These are phyloP conservation scores for Lysiphlebus fabarum DNA, from an alignment of 1,140 invertebrate genomes.

Conservation along the genomic window DNA sequence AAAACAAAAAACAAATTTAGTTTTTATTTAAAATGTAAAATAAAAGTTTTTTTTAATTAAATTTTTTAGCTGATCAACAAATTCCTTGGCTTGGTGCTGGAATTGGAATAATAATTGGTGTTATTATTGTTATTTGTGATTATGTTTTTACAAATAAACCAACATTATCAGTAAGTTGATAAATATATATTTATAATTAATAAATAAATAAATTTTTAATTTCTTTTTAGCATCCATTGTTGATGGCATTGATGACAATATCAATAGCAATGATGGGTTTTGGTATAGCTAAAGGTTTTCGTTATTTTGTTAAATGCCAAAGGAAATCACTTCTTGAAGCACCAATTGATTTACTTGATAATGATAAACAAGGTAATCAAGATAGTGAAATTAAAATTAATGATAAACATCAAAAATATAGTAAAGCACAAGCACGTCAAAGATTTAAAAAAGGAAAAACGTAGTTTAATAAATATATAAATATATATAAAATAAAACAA, in stretches of 20 bases:
- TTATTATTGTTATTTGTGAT: constrained; percentile 68
- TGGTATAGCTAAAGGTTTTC: constrained; percentile 55
- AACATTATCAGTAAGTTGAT: constrained; percentile 61
- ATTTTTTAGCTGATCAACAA: constrained; percentile 63
- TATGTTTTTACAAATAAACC: constrained; percentile 66
- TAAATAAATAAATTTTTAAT: constrained; percentile 20
- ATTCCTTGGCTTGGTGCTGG: constrained; percentile 74
- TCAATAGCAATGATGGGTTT: constrained; percentile 62
- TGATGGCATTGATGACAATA: constrained; percentile 61
- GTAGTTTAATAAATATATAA: too few species aligned
- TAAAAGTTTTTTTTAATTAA: too few species aligned
- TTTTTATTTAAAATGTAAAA: too few species aligned
- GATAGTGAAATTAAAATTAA: constrained; percentile 34
- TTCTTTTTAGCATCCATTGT: constrained; percentile 58
- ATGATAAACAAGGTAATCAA: constrained; percentile 30
- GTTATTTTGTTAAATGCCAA: constrained; percentile 59
- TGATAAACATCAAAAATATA: constrained; percentile 56
- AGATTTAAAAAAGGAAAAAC: constrained; percentile 67
- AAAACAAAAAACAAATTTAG: too few species aligned
- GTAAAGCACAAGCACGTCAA: constrained; percentile 68
- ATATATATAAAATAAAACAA: too few species aligned
- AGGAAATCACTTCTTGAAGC: constrained; percentile 57
- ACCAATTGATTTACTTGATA: constrained; percentile 52
- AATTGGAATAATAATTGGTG: constrained; percentile 69
- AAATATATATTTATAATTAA: constrained; percentile 11